Conservation (phyloP, 2,113 vertebrate species). For the Progne subis region DNA sequence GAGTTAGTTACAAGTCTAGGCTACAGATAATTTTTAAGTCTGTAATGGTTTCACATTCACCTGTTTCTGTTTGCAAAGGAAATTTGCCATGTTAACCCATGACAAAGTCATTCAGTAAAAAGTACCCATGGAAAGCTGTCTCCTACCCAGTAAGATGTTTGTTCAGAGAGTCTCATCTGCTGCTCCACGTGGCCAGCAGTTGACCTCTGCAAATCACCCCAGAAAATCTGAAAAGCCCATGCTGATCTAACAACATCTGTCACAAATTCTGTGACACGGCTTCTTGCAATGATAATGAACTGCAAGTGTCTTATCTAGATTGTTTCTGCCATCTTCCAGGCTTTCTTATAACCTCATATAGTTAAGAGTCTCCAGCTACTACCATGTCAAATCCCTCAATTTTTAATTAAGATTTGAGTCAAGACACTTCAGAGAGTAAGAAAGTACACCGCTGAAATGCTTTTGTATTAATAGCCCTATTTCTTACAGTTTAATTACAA, state of each 20-base stretch:
- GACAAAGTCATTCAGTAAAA: background rate
- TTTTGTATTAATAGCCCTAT: background rate
- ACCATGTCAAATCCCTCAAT: background rate
- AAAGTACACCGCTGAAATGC: background rate
- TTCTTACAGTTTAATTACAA: background rate
- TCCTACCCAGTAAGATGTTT: background rate
- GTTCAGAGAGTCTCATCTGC: background rate
- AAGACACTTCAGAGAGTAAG: background rate
- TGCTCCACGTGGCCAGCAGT: background rate
- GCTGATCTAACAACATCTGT: constrained; percentile 33
- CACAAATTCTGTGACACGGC: background rate
- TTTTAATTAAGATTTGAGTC: background rate
- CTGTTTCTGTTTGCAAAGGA: too few relatives aligned
- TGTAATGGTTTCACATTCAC: too few relatives aligned
- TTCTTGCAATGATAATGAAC: background rate
- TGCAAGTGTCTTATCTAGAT: background rate
- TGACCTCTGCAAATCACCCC: constrained; percentile 16
- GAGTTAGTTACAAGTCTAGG: background rate
- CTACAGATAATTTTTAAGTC: background rate
- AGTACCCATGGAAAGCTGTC: background rate
- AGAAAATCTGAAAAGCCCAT: constrained; percentile 19
- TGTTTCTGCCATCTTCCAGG: background rate
- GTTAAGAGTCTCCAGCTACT: background rate
- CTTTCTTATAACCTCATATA: background rate
- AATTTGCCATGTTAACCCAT: too few relatives aligned